Evolutionary conservation across 1,140 invertebrate genomes (phyloP), one percentile per base, ranked within the genome.

Genomic region (Ephestia elutella): DNA sequence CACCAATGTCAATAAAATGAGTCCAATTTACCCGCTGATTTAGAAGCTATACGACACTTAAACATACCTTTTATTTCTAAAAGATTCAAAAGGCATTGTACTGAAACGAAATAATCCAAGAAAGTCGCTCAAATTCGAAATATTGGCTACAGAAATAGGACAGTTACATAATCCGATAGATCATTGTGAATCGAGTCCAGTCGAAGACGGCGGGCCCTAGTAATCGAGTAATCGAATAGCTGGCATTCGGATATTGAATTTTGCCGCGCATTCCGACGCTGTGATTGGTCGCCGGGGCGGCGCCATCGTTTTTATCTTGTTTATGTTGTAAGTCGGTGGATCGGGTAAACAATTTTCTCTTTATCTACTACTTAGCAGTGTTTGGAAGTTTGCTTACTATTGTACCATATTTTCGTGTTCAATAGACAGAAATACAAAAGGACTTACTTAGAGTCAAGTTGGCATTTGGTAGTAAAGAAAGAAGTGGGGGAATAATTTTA

Each of bases 221-320:
- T 25, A 25, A 25, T 25, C 21, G 67, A 63, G 71, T 80, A 79
- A 83, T 81, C 75, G 75, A 78, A 82, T 80, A 81, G 80, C 71
- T 78, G 69, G 76, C 63, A 78, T 72, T 75, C 84, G 84, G 84
- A 87, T 87, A 87, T 87, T 87, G 81, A 85, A 82, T 87, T 78
- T 72, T 78, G 66, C 74, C 74, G 71, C 68, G 69, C 66, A 62
- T 69, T 59, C 71, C 80, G 80, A 78, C 66, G 55, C 62, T 67
- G 59, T 63, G 61, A 75, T 77, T 74, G 68, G 71, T 68, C 70
- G 76, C 54, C 70, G 61, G 51, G 56, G 49, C 66, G 79, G 73
- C 79, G 78, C 73, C 80, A 63, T 66, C 30, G 65, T 82, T 80
- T 86, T 86, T 82, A 82, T 78, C 76, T 75, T 75, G 71, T 83